Percentiles rank a stretch among this genome's conserved stretches.
Conservation (phyloP, 2,888 invertebrate genomes). For the Prosopocoilus inquinatus region DNA sequence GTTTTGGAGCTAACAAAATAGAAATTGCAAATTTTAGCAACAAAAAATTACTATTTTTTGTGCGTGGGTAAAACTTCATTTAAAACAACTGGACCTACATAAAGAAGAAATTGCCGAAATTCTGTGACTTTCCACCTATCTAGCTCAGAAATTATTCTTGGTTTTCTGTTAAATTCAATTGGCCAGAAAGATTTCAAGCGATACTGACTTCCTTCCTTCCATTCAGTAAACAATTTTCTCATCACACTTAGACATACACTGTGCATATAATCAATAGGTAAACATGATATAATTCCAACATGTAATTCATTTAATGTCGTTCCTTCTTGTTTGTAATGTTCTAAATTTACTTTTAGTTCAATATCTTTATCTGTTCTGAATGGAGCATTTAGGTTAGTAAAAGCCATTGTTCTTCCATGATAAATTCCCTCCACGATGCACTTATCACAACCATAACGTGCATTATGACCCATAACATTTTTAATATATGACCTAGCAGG, state of each 20-base stretch:
- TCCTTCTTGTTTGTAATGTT: conserved; percentile 23
- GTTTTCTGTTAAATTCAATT: conserved; percentile 32
- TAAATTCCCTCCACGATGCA: conserved; percentile 27
- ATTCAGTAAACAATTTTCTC: conserved; percentile 23
- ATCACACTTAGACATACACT: conserved; percentile 24
- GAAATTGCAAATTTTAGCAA: conserved; percentile 25
- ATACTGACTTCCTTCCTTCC: conserved; percentile 17
- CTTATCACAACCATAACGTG: conserved; percentile 16
- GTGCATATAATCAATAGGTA: conserved; percentile 29
- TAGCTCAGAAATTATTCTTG: conserved; percentile 25
- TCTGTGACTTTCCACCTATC: conserved; percentile 33
- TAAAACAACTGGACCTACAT: conserved; percentile 25
- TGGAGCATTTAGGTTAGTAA: conserved; percentile 20
- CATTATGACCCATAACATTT: conserved; percentile 26
- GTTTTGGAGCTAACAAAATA: conserved; percentile 15
- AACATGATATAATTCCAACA: conserved; percentile 26
- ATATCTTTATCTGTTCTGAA: conserved; percentile 28
- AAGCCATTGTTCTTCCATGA: conserved; percentile 22
- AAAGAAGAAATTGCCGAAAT: conserved; percentile 28
- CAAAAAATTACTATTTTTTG: conserved; percentile 24
- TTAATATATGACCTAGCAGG: conserved; percentile 28
- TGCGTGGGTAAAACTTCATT: conserved; percentile 19
- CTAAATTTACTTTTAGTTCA: conserved; percentile 18
- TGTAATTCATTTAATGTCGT: conserved; percentile 22
- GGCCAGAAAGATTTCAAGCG: conserved; percentile 23